These are phyloP conservation scores for Stomatorhinus walkeri DNA, from an alignment of 2,797 vertebrate species.

Conservation along the genomic window DNA sequence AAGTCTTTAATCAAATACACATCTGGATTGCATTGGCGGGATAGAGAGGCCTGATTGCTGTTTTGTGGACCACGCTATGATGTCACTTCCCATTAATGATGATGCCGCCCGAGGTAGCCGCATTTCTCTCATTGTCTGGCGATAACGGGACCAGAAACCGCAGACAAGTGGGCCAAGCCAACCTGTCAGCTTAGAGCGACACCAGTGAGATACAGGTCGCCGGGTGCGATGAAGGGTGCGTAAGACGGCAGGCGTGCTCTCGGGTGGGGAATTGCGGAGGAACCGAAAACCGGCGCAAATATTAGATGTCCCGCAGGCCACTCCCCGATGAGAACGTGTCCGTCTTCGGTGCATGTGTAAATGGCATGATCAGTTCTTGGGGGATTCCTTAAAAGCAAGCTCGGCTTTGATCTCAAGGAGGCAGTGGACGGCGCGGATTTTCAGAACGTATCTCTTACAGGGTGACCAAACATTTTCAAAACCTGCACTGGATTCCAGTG, in stretches of 20 bases:
- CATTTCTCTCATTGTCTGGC: slow-evolving; percentile 54
- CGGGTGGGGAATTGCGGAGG: neutral
- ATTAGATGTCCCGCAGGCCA: neutral
- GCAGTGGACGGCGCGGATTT: neutral
- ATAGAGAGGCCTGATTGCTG: slow-evolving; percentile 57
- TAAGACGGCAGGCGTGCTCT: neutral
- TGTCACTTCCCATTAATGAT: slow-evolving; percentile 68
- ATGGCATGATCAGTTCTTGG: neutral
- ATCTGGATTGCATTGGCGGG: slow-evolving; percentile 63
- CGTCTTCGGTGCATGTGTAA: neutral
- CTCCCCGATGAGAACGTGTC: neutral
- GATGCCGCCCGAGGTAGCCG: slow-evolving; percentile 49
- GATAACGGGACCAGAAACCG: slow-evolving; percentile 32
- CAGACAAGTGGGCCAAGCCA: slow-evolving; percentile 31
- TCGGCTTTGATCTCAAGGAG: neutral
- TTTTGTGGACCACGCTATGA: slow-evolving; percentile 61
- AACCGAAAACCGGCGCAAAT: neutral
- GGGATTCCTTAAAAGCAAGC: slow-evolving; percentile 10
- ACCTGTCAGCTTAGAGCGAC: too few relatives aligned
- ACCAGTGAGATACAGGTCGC: neutral
- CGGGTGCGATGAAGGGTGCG: neutral
- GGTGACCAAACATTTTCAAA: neutral
- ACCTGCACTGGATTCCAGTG: neutral
- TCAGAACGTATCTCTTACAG: neutral
- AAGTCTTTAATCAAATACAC: slow-evolving; percentile 67